Evolutionary conservation across 2,797 vertebrate genomes (phyloP), one percentile per base, ranked within the genome.

Genomic region (Lerista edwardsae): DNA sequence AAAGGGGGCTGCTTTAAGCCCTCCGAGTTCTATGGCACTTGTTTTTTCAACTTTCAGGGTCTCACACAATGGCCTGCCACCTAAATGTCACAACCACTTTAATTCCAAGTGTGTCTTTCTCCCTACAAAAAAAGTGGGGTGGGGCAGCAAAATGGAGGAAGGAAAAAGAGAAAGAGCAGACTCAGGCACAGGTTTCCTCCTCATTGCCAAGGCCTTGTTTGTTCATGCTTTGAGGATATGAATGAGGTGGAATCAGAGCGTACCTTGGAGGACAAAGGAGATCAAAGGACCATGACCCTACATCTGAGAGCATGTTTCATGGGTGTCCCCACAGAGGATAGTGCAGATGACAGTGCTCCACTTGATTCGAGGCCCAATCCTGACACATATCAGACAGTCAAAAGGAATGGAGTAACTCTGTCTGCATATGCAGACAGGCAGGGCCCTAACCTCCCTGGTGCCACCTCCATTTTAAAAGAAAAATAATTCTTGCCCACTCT

Each of bases 41-140:
- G 97, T 98, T 98, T 98, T 98, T 98, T 97, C 98, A 98, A 98
- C 97, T 98, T 97, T 97, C 98, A 97, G 97, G 97, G 97, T 97
- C 97, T 95, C 29, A 90, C 95, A 98, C 97, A 98, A 98, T 98
- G 97, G 95, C 96, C 91, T 96, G 96, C 95, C 97, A 97, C 96
- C 96, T 96, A 96, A 97, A 97, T 98, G 97, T 97, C 97, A 97
- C 97, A 96, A 96, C 95, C 96, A 92, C 95, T 93, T 93, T 95
- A 93, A 94, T 94, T 94, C 95, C 93, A 94, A 95, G 95, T 95
- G 96, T 96, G 94, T 91, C 95, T 94, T 92, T 80, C 91, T n/a
- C 27, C 10, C 67, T 71, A 84, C 34, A 41, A 61, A 84, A 77
- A 74, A 44, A 55, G 41, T 88, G 93, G 91, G 93, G 94, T 95